A percentile compares a stretch with the other conserved stretches of the same genome.
These are phyloP conservation scores for Zosterops lateralis DNA, from an alignment of 2,113 vertebrate genomes.

Conservation along the genomic window DNA sequence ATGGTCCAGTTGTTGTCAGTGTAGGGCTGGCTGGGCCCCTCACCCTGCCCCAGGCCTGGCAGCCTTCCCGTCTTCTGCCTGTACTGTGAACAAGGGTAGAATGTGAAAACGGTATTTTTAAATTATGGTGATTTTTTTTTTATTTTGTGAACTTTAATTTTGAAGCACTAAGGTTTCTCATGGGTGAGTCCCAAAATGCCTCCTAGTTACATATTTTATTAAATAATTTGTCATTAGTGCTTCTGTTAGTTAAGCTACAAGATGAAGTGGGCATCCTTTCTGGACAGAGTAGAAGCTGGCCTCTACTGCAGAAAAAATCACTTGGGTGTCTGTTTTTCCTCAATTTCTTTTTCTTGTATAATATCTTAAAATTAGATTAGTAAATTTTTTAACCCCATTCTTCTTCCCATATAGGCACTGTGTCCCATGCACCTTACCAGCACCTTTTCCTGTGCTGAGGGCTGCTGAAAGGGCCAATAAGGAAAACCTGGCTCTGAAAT, in stretches of 20 bases:
- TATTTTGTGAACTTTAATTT: background rate
- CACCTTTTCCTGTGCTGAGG: background rate
- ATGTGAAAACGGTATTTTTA: background rate
- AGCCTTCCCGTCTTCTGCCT: background rate
- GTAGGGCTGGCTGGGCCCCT: background rate
- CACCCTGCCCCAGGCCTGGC: background rate
- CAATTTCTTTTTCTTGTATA: background rate
- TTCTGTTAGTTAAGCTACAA: background rate
- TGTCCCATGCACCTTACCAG: background rate
- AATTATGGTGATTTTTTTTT: background rate
- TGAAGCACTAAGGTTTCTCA: background rate
- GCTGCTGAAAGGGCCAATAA: background rate
- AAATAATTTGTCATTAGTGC: background rate
- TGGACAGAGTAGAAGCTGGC: background rate
- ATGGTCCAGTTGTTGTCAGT: accelerated
- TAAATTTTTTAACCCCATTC: background rate
- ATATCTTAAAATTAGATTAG: background rate
- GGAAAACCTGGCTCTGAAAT: background rate
- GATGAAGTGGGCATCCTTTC: background rate
- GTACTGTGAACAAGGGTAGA: background rate
- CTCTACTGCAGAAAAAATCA: background rate
- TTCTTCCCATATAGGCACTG: background rate
- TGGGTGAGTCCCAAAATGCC: background rate
- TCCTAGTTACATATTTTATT: background rate
- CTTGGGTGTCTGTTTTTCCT: background rate